Percentiles rank a stretch among this genome's conserved stretches.
phyloP scores from a whole-genome alignment of 2,113 vertebrate genomes.

The Myotis lucifugus region DNA sequence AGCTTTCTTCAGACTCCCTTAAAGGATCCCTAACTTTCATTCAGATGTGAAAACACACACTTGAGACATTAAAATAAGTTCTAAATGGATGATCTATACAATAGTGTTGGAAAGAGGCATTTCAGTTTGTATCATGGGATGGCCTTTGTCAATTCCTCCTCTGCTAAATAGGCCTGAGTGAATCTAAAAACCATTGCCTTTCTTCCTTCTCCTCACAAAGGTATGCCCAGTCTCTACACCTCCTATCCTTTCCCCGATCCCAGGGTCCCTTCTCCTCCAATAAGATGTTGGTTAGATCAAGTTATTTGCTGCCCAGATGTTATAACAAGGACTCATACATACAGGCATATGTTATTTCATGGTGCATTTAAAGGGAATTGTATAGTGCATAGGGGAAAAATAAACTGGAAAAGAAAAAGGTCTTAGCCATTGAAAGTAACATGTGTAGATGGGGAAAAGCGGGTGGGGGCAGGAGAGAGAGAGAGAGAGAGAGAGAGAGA shows the following conservation, averaged over 20 bases:
- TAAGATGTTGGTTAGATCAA: conserved; percentile 49
- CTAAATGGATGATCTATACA: not conserved
- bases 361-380: not conserved
- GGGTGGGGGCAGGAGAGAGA: too few species aligned
- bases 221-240: not conserved
- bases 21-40: not conserved
- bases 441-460: not conserved
- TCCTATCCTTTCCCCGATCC: not conserved
- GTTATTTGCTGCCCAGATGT: not conserved
- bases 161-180: not conserved
- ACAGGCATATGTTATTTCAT: not conserved
- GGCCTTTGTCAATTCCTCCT: not conserved
- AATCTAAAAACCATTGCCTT: not conserved
- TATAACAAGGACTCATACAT: not conserved
- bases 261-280: not conserved
- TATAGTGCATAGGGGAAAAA: too few species aligned
- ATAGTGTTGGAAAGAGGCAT: not conserved
- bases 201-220: not conserved
- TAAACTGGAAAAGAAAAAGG: not conserved
- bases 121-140: not conserved
- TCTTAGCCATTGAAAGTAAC: not conserved
- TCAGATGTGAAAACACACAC: not conserved
- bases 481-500: too few species aligned
- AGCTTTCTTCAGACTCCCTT: not conserved
- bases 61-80: not conserved